Conservation (phyloP, 2,888 invertebrate species). For the Pachymerium ferrugineum region DNA sequence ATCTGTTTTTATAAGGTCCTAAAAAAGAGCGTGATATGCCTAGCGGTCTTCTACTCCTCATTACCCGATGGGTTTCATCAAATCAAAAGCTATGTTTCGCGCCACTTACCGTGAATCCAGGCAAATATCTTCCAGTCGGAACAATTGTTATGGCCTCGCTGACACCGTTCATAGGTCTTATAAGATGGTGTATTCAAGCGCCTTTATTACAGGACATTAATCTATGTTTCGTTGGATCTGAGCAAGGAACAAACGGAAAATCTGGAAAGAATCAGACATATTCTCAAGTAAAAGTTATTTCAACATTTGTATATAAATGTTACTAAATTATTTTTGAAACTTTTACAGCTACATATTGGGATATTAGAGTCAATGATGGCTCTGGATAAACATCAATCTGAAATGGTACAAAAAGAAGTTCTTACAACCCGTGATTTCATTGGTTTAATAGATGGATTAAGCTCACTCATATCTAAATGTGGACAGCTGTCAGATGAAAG, state of each 20-base stretch:
- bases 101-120: slow-evolving; percentile 57
- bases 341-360: slow-evolving; percentile 61
- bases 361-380: slow-evolving; percentile 49
- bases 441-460: slow-evolving; percentile 34
- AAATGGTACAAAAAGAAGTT: slow-evolving; percentile 36
- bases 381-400: slow-evolving; percentile 4
- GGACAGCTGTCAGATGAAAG: slow-evolving; percentile 39
- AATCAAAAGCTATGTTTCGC: slow-evolving; percentile 63
- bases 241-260: neutral
- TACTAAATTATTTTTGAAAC: neutral
- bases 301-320: neutral
- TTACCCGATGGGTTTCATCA: slow-evolving; percentile 65
- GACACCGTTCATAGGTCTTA: slow-evolving; percentile 72
- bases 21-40: slow-evolving; percentile 51
- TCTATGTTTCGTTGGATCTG: slow-evolving; percentile 5
- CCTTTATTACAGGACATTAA: slow-evolving; percentile 50
- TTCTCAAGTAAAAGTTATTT: slow-evolving; percentile 13
- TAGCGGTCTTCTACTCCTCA: slow-evolving; percentile 60
- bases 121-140: slow-evolving; percentile 63
- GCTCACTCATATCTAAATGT: slow-evolving; percentile 42
- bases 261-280: neutral
- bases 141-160: slow-evolving; percentile 78
- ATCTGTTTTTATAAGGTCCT: neutral
- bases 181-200: slow-evolving; percentile 66
- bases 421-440: slow-evolving; percentile 37